These are phyloP conservation scores for Phasia obesa DNA, from an alignment of 2,888 invertebrate species.

Conservation along the genomic window DNA sequence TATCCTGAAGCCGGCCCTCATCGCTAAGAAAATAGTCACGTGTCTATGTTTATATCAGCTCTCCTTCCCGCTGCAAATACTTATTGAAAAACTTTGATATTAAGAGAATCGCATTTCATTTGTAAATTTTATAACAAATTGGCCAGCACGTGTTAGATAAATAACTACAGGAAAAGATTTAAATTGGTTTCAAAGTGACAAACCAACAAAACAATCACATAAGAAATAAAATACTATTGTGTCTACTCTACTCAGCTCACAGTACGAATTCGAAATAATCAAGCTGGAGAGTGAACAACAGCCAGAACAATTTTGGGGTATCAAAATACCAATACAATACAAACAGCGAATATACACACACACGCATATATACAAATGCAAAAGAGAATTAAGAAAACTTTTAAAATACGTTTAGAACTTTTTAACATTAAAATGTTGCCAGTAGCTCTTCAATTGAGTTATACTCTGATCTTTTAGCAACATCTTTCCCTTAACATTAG, in stretches of 20 bases:
- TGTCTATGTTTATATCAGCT: no score
- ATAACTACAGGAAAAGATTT: background rate
- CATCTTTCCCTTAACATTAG: constrained; percentile 46
- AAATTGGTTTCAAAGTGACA: constrained; percentile 31
- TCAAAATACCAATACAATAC: constrained; percentile 6
- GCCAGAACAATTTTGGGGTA: constrained; percentile 35
- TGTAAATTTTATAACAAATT: no score
- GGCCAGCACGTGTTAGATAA: background rate
- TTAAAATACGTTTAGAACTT: constrained; percentile 11
- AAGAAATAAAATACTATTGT: constrained; percentile 6
- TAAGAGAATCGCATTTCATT: no score
- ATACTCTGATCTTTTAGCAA: constrained; percentile 49
- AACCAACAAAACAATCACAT: constrained; percentile 26
- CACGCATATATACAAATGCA: background rate
- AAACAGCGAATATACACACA: background rate
- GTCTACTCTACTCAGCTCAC: constrained; percentile 4
- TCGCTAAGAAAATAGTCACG: no score
- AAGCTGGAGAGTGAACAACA: constrained; percentile 21
- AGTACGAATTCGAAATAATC: constrained; percentile 44
- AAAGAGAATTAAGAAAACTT: constrained; percentile 49
- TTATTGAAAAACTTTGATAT: no score
- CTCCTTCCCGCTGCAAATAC: no score
- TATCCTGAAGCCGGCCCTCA: no score
- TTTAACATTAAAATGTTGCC: constrained; percentile 42
- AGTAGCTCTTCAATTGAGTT: constrained; percentile 14